Percentiles rank a stretch among this genome's conserved stretches.
phyloP scores from a whole-genome alignment of 2,113 vertebrate genomes.

The Candoia aspera region DNA sequence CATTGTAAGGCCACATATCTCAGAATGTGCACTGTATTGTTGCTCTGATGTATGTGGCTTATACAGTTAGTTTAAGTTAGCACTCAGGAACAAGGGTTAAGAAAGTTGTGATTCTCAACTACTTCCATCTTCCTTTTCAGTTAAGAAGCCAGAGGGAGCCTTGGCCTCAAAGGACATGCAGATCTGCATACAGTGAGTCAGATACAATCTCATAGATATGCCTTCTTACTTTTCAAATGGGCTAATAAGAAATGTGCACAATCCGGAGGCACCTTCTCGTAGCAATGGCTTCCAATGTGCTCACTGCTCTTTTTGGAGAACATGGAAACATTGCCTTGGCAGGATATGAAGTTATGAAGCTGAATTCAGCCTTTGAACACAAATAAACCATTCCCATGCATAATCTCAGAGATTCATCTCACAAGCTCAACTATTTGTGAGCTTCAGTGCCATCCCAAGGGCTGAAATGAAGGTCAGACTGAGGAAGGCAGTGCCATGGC shows the following conservation, averaged over 20 bases:
- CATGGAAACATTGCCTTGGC: background rate
- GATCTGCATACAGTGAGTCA: constrained; percentile 63
- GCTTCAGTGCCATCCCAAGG: too few relatives aligned
- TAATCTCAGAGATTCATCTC: background rate
- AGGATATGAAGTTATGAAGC: background rate
- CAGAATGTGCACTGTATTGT: too few relatives aligned
- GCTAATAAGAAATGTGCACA: too few relatives aligned
- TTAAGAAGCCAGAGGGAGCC: constrained; percentile 54
- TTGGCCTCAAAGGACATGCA: constrained; percentile 42
- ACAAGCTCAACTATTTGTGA: background rate
- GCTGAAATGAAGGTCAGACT: too few relatives aligned
- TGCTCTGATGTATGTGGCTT: too few relatives aligned
- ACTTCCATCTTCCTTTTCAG: constrained; percentile 43
- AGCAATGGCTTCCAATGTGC: background rate
- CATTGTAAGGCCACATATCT: too few relatives aligned
- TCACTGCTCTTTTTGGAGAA: background rate
- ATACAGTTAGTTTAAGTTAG: background rate
- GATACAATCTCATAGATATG: background rate
- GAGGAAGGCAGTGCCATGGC: too few relatives aligned
- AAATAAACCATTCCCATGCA: background rate
- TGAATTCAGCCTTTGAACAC: background rate
- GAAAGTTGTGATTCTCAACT: background rate
- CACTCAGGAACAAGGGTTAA: background rate
- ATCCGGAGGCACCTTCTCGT: background rate
- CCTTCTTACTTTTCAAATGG: background rate